Evolutionary conservation across 2,888 invertebrate genomes (phyloP).

Genomic region (Cylindroiulus punctatus): DNA sequence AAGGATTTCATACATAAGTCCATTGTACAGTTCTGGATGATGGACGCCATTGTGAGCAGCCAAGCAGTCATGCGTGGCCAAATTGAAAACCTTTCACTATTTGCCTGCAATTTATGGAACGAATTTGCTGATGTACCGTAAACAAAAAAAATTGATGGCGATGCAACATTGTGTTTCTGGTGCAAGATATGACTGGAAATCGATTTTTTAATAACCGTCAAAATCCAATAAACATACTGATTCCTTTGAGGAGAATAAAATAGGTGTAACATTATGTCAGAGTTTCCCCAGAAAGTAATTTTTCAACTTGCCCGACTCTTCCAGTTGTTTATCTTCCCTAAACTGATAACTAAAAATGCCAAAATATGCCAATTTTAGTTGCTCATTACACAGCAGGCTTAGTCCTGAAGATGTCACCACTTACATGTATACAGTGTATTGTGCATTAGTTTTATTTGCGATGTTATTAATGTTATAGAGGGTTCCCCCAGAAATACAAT

Average conservation of each 20-base stretch:
- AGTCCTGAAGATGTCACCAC: no score
- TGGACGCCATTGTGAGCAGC: conserved; percentile 11
- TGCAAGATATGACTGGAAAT: not conserved
- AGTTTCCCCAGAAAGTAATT: no score
- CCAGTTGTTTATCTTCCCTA: no score
- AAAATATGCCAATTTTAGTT: no score
- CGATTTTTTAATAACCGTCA: not conserved
- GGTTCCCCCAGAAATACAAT: no score
- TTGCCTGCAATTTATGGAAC: not conserved
- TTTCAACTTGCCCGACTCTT: no score
- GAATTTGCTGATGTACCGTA: not conserved
- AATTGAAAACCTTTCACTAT: conserved; percentile 34
- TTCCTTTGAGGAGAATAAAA: not conserved
- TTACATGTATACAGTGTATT: no score
- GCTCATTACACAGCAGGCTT: no score
- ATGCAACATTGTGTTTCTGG: not conserved
- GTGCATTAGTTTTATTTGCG: no score
- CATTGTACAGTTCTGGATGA: conserved; percentile 25
- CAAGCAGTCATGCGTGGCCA: not conserved
- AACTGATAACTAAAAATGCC: no score
- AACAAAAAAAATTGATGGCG: not conserved
- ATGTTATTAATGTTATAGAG: no score
- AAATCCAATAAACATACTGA: not conserved
- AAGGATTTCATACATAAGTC: conserved; percentile 19
- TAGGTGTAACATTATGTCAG: no score